A percentile compares a stretch with the other conserved stretches of the same genome.
These are phyloP conservation scores for Malurus cyaneus DNA, from an alignment of 2,113 vertebrate genomes.

Conservation along the genomic window DNA sequence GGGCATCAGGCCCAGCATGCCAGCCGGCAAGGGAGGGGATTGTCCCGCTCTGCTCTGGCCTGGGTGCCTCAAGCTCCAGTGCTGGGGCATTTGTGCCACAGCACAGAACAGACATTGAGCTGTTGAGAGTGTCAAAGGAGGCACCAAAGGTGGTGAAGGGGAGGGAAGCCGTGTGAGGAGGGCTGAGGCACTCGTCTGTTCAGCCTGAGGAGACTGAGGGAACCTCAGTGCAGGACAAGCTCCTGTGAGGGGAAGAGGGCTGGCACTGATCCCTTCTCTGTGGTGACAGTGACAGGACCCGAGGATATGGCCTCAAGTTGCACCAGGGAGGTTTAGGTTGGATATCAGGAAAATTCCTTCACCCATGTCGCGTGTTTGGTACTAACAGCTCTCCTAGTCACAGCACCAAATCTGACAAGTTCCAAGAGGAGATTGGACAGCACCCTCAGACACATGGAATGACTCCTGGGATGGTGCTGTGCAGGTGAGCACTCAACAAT, in stretches of 20 bases:
- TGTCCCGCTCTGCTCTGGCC: background rate
- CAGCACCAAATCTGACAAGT: background rate
- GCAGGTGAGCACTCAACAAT: background rate
- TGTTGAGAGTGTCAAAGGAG: background rate
- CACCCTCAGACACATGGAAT: too few relatives aligned
- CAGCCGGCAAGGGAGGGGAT: background rate
- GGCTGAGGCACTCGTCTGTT: background rate
- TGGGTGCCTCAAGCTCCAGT: background rate
- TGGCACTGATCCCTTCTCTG: accelerated
- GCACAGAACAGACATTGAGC: background rate
- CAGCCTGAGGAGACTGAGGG: background rate
- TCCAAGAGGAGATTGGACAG: accelerated
- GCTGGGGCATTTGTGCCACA: background rate
- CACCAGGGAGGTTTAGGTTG: background rate
- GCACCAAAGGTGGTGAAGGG: background rate
- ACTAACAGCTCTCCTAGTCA: too few relatives aligned
- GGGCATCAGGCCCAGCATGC: background rate
- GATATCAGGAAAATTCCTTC: background rate
- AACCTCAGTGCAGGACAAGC: background rate
- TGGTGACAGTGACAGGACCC: accelerated
- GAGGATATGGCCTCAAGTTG: accelerated
- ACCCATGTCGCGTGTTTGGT: too few relatives aligned
- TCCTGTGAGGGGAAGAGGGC: background rate
- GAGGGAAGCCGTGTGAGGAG: background rate
- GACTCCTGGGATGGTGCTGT: background rate